Evolutionary conservation across 1,140 invertebrate species (phyloP).

Genomic region (Dendrolimus kikuchii): DNA sequence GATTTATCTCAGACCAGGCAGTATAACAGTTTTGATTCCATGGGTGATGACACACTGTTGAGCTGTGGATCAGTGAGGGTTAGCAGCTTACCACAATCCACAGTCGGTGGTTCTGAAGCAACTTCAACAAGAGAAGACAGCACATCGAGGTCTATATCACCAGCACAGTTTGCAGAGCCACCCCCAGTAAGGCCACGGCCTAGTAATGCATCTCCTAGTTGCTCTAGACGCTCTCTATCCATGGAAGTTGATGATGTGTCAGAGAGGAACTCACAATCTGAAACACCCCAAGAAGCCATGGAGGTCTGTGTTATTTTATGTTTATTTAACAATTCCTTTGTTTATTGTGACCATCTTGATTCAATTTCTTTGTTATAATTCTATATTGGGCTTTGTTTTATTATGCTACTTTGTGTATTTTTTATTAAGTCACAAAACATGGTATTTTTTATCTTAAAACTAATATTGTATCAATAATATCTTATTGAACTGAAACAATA

Average conservation of each 20-base stretch:
- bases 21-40: slow-evolving; percentile 65
- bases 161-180: slow-evolving; percentile 60
- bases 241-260: slow-evolving; percentile 67
- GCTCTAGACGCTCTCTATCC: slow-evolving; percentile 55
- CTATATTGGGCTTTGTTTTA: too few species aligned
- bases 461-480: not conserved
- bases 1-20: slow-evolving; percentile 64
- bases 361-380: too few species aligned
- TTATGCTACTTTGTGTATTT: too few species aligned
- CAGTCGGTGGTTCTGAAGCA: slow-evolving; percentile 50
- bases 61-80: slow-evolving; percentile 59
- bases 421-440: too few species aligned
- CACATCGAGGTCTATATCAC: slow-evolving; percentile 57
- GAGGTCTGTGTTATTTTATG: slow-evolving; percentile 37
- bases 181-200: slow-evolving; percentile 46
- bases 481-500: slow-evolving; percentile 13
- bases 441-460: too few species aligned
- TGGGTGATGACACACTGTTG: slow-evolving; percentile 60
- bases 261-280: slow-evolving; percentile 59
- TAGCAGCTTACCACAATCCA: slow-evolving; percentile 42
- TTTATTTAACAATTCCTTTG: too few species aligned
- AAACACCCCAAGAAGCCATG: slow-evolving; percentile 58
- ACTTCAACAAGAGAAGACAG: slow-evolving; percentile 53
- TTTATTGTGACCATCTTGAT: too few species aligned
- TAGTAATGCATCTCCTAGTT: slow-evolving; percentile 56